These are phyloP conservation scores for Eudemis profundana DNA, from an alignment of 2,888 invertebrate species.

Conservation along the genomic window DNA sequence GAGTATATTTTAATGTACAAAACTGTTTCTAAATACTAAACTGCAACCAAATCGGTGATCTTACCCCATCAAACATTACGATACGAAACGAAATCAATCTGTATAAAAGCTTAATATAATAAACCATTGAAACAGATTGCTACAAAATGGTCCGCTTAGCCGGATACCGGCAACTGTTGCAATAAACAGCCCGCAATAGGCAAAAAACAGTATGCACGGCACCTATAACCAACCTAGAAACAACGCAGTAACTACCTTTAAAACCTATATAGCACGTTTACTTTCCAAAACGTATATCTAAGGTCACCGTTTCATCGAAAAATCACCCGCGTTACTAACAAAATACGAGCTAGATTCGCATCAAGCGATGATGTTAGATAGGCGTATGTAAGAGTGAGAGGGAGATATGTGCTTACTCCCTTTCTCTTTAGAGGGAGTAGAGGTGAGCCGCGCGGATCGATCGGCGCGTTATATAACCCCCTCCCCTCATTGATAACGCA, in stretches of 20 bases:
- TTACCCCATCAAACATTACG: too few relatives aligned
- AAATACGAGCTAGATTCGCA: neutral
- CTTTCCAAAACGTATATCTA: neutral
- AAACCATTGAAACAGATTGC: neutral
- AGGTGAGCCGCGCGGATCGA: conserved; percentile 68
- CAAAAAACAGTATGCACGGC: conserved; percentile 61
- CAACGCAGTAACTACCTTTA: neutral
- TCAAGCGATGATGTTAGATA: neutral
- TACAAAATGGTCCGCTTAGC: conserved; percentile 22
- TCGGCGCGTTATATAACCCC: conserved; percentile 76
- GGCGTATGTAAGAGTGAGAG: neutral
- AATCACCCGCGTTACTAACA: neutral
- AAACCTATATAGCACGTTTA: neutral
- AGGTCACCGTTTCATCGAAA: neutral
- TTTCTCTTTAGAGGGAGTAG: conserved; percentile 11
- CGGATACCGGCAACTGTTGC: conserved; percentile 42
- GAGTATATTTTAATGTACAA: too few relatives aligned
- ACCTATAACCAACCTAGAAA: neutral
- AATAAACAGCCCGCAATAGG: conserved; percentile 54
- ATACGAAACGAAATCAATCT: neutral
- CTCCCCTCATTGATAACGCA: conserved; percentile 65
- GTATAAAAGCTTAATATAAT: neutral
- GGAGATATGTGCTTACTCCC: neutral
- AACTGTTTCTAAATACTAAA: too few relatives aligned
- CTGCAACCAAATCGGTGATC: too few relatives aligned